Evolutionary conservation across 2,113 vertebrate genomes (phyloP), one percentile per base, ranked within the genome.

Genomic region (Microtus richardsoni): DNA sequence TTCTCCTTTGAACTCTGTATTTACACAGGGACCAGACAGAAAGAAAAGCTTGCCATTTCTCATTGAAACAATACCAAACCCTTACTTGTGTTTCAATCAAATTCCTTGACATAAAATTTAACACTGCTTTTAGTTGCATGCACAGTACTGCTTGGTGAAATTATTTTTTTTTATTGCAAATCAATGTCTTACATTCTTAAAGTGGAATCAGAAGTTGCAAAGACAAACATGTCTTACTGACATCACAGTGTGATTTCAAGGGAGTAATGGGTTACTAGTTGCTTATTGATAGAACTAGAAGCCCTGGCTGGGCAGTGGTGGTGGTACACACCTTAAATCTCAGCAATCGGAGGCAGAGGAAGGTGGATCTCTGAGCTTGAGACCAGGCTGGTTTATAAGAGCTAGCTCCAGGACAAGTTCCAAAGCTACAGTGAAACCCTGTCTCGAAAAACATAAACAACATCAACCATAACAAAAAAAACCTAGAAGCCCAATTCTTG

Each of bases 171-270:
- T 30, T 58, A 49, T 41, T 73, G 36, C 22, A 89, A 77, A 47
- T 39, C 60, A 91, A 52, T 94, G 28, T 58, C 47, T 93, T 95
- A 12, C 86, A 95, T 94, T 94, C 47, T 33, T 91, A 78, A 89
- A 78, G 7, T 47, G 36, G 70, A 74, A 14, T 1, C 36, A 21
- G 75, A 92, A 88, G 17, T 24, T 21, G 2, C 26, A 74, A 89
- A 89, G 28, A 36, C 3, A 60, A 13, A 39, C 0, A 70, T 87
- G 3, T 68, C 90, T 73, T 30, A 52, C 14, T 80, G 62, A 60
- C 14, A 9, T 86, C 24, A 68, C 0, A 74, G 17, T 85, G 28
- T 68, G 28, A 73, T 16, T 88, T 86, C 74, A 1, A 71, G 1
- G 47, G 47, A 85, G 8, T 49, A 44, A 62, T 70, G 28, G 58